These are phyloP conservation scores for Sakesphorus luctuosus DNA, from an alignment of 2,113 vertebrate species.

Conservation along the genomic window DNA sequence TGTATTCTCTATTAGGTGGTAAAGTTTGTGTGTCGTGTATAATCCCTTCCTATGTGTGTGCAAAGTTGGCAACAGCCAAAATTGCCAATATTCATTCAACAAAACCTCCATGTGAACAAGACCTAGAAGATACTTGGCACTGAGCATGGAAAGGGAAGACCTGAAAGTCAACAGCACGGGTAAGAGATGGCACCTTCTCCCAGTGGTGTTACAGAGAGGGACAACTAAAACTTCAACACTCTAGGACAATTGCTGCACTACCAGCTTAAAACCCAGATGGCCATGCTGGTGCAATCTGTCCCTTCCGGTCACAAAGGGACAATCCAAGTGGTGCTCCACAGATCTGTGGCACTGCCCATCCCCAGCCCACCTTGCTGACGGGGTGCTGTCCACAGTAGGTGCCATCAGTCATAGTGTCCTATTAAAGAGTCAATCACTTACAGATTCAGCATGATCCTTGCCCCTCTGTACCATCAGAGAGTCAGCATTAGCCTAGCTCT, in stretches of 20 bases:
- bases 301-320: neutral
- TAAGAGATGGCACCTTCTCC: neutral
- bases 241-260: neutral
- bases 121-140: neutral
- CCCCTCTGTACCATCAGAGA: neutral
- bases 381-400: neutral
- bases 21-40: neutral
- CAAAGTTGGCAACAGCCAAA: neutral
- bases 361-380: fast-evolving
- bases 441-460: neutral
- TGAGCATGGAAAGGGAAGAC: neutral
- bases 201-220: fast-evolving
- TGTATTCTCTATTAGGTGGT: neutral
- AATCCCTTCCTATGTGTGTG: fast-evolving
- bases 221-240: neutral
- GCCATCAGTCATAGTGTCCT: fast-evolving
- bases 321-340: fast-evolving
- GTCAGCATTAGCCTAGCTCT: neutral
- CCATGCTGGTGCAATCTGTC: neutral
- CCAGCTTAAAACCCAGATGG: neutral
- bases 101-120: neutral
- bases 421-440: neutral
- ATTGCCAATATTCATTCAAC: neutral
- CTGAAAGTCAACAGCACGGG: neutral
- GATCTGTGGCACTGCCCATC: fast-evolving